phyloP scores from a whole-genome alignment of 2,888 invertebrate species.

The Ichneumon xanthorius region DNA sequence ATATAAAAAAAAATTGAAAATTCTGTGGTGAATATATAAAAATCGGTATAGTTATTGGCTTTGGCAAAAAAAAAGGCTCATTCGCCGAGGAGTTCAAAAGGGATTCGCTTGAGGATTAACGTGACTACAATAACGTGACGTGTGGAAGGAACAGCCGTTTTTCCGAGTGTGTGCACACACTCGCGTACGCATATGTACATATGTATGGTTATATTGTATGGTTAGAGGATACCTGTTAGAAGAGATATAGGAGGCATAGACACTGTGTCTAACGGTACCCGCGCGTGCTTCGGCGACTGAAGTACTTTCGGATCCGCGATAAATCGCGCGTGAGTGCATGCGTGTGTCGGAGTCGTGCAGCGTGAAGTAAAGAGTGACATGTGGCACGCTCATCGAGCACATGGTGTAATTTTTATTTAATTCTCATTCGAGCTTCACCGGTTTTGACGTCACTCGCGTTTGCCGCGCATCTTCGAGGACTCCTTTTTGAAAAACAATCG shows the following conservation, averaged over 20 bases:
- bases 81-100: background rate
- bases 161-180: constrained; percentile 15
- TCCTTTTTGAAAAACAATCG: background rate
- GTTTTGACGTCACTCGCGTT: background rate
- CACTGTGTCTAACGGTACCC: constrained; percentile 62
- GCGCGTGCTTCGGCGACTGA: constrained; percentile 50
- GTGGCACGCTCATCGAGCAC: constrained; percentile 1
- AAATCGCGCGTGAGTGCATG: constrained; percentile 43
- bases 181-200: background rate
- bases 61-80: background rate
- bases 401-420: background rate
- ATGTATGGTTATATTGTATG: background rate
- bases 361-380: constrained; percentile 33
- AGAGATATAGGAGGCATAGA: constrained; percentile 43
- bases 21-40: background rate
- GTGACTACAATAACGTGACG: constrained; percentile 1
- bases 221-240: background rate
- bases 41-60: background rate
- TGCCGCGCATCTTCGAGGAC: background rate
- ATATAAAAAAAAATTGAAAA: background rate
- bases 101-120: constrained; percentile 5
- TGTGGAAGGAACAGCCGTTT: constrained; percentile 9
- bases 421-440: background rate
- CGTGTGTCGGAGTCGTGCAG: constrained; percentile 37
- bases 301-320: constrained; percentile 58